These are phyloP conservation scores for Colius striatus DNA, from an alignment of 2,113 vertebrate species.

Conservation along the genomic window DNA sequence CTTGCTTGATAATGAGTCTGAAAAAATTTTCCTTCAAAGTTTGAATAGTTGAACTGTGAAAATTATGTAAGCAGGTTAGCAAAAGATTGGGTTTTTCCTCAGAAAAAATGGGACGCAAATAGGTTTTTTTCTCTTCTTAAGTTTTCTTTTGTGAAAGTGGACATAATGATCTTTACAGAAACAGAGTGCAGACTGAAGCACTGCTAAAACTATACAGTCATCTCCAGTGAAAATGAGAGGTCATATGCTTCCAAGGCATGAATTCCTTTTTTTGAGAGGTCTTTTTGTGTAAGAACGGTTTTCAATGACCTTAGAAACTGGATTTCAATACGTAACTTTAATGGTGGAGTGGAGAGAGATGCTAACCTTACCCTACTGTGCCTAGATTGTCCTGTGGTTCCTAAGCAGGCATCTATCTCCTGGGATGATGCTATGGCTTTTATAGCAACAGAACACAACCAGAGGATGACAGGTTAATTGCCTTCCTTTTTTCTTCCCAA, in stretches of 20 bases:
- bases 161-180: neutral
- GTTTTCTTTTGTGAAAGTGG: neutral
- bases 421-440: neutral
- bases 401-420: neutral
- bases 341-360: neutral
- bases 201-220: neutral
- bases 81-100: neutral
- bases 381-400: neutral
- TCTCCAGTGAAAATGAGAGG: neutral
- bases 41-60: constrained; percentile 2
- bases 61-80: constrained; percentile 14
- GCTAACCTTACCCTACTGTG: neutral
- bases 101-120: neutral
- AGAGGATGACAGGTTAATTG: neutral
- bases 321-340: neutral
- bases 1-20: constrained; percentile 10
- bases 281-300: neutral
- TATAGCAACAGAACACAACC: neutral
- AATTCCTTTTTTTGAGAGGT: neutral
- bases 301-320: neutral
- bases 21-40: neutral
- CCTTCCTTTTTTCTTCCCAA: neutral
- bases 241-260: neutral
- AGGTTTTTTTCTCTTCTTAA: neutral
- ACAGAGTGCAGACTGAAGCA: neutral